These are phyloP conservation scores for Erebia ligea DNA, from an alignment of 2,888 invertebrate genomes.

Conservation along the genomic window DNA sequence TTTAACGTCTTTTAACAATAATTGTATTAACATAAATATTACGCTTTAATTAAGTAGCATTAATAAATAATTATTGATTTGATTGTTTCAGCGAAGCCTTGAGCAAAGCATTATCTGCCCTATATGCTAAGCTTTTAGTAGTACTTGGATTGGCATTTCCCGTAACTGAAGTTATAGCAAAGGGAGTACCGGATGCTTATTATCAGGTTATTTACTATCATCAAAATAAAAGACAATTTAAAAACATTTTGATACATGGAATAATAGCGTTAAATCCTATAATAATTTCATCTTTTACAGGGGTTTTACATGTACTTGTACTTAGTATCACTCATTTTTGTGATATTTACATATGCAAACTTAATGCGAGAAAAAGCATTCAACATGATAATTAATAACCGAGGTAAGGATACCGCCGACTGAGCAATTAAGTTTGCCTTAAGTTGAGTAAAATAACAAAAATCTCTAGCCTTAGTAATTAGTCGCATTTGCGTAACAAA, in stretches of 20 bases:
- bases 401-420: slow-evolving; percentile 58
- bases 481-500: slow-evolving; percentile 79
- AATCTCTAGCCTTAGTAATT: slow-evolving; percentile 61
- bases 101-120: slow-evolving; percentile 89
- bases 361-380: slow-evolving; percentile 86
- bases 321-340: slow-evolving; percentile 89
- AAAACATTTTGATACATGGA: too few relatives aligned
- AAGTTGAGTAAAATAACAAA: slow-evolving; percentile 38
- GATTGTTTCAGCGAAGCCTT: slow-evolving; percentile 85
- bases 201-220: slow-evolving; percentile 85
- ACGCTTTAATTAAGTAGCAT: slow-evolving; percentile 24
- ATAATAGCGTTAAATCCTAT: not conserved
- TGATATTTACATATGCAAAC: slow-evolving; percentile 87
- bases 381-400: slow-evolving; percentile 82
- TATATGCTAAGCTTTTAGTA: slow-evolving; percentile 93
- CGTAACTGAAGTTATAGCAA: slow-evolving; percentile 92
- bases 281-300: slow-evolving; percentile 67
- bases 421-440: slow-evolving; percentile 27
- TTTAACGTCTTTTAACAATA: not conserved
- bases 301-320: slow-evolving; percentile 94
- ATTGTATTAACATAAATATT: slow-evolving; percentile 18
- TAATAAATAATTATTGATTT: slow-evolving; percentile 7
- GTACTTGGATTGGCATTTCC: slow-evolving; percentile 93
- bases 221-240: slow-evolving; percentile 5
- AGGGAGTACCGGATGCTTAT: slow-evolving; percentile 88